Evolutionary conservation across 1,140 invertebrate genomes (phyloP).

Genomic region (Drosophila ohnishii): DNA sequence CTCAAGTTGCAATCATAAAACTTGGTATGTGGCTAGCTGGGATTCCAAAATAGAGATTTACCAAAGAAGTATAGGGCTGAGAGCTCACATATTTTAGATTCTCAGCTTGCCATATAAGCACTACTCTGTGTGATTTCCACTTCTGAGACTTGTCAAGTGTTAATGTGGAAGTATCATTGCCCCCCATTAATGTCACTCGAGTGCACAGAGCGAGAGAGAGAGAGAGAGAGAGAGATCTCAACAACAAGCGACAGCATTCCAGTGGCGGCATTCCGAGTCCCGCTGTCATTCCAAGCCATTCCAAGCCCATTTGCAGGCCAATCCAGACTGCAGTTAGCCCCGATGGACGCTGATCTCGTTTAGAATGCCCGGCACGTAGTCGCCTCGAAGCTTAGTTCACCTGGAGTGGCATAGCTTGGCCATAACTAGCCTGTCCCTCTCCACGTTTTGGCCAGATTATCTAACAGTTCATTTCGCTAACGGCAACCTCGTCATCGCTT

Average conservation of each 20-base stretch:
- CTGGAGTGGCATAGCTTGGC: slow-evolving; percentile 22
- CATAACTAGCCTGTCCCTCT: slow-evolving; percentile 27
- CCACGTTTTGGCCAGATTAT: slow-evolving; percentile 33
- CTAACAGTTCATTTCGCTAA: slow-evolving; percentile 62
- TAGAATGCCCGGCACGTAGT: slow-evolving; percentile 50
- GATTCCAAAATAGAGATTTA: not conserved
- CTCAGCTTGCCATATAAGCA: not conserved
- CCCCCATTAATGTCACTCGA: slow-evolving; percentile 4
- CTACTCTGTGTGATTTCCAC: not conserved
- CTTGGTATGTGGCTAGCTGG: not conserved
- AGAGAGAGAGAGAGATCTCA: slow-evolving; percentile 6
- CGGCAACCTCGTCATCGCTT: slow-evolving; percentile 43
- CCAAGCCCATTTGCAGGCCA: slow-evolving; percentile 10
- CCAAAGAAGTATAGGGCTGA: not conserved
- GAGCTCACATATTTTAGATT: too few species aligned
- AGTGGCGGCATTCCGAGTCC: not conserved
- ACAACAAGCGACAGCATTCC: slow-evolving; percentile 19
- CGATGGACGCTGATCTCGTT: slow-evolving; percentile 14
- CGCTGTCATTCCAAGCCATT: slow-evolving; percentile 13
- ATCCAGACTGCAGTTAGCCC: slow-evolving; percentile 10
- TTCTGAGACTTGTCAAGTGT: not conserved
- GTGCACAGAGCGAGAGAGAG: slow-evolving; percentile 1
- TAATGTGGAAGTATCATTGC: slow-evolving; percentile 5
- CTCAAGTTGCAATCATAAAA: not conserved
- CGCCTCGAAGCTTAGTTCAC: not conserved